Evolutionary conservation across 2,113 vertebrate genomes (phyloP).

Genomic region (Clarias gariepinus): DNA sequence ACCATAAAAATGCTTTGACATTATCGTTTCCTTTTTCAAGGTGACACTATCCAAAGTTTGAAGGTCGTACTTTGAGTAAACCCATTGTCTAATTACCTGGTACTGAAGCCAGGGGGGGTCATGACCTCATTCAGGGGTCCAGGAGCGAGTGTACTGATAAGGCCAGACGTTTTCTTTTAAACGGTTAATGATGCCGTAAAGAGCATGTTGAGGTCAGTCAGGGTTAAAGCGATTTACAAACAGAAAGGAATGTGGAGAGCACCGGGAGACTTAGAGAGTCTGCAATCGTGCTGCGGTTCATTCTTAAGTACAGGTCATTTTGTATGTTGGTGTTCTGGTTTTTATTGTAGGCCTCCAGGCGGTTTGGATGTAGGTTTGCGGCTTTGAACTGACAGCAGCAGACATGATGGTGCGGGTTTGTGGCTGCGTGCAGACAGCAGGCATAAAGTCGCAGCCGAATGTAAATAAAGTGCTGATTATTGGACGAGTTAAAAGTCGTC

Average conservation of each 20-base stretch:
- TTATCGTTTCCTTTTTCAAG: neutral
- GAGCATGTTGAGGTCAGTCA: neutral
- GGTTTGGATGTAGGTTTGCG: neutral
- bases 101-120: neutral
- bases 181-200: slow-evolving; percentile 10
- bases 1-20: too few species aligned
- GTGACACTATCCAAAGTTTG: neutral
- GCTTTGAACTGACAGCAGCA: neutral
- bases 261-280: neutral
- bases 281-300: neutral
- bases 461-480: neutral
- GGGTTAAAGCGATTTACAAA: slow-evolving; percentile 19
- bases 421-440: neutral
- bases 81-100: neutral
- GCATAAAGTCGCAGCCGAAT: neutral
- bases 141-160: neutral
- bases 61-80: slow-evolving; percentile 14
- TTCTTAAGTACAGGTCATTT: neutral
- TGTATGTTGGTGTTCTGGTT: neutral
- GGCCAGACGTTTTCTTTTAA: neutral
- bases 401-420: neutral
- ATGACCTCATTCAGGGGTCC: slow-evolving; percentile 12
- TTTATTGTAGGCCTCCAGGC: neutral
- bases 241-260: neutral
- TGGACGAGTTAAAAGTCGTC: neutral